These are phyloP conservation scores for Zophobas atratus DNA, from an alignment of 1,140 invertebrate genomes.

Conservation along the genomic window DNA sequence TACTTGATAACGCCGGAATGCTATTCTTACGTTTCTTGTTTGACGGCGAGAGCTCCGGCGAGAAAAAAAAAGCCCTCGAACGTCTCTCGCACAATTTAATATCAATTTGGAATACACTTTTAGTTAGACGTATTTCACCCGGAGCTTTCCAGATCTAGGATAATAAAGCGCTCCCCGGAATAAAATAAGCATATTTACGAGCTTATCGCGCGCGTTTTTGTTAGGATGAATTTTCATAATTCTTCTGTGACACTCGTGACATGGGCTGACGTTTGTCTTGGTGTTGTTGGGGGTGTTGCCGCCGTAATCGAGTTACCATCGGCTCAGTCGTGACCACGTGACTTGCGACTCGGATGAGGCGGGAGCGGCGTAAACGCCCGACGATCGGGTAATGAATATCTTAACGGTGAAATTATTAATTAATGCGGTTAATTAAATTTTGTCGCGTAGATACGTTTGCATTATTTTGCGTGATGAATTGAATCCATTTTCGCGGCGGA, in stretches of 20 bases:
- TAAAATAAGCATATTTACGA: too few relatives aligned
- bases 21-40: conserved; percentile 46
- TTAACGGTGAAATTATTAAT: too few relatives aligned
- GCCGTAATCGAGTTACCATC: too few relatives aligned
- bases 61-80: conserved; percentile 7
- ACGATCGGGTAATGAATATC: neutral
- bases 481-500: too few relatives aligned
- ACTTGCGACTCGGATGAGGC: too few relatives aligned
- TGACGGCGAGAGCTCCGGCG: conserved; percentile 16
- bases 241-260: too few relatives aligned
- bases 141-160: neutral
- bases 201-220: too few relatives aligned
- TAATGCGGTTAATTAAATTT: neutral
- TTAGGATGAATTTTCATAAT: too few relatives aligned
- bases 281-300: too few relatives aligned
- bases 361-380: neutral
- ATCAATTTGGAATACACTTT: conserved; percentile 18
- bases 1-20: conserved; percentile 47
- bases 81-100: conserved; percentile 17
- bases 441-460: neutral
- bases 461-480: too few relatives aligned
- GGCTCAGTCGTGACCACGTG: too few relatives aligned
- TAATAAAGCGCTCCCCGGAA: neutral
- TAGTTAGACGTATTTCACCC: neutral
- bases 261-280: too few relatives aligned